These are phyloP conservation scores for Chaetura pelagica DNA, from an alignment of 2,113 vertebrate genomes.

Conservation along the genomic window DNA sequence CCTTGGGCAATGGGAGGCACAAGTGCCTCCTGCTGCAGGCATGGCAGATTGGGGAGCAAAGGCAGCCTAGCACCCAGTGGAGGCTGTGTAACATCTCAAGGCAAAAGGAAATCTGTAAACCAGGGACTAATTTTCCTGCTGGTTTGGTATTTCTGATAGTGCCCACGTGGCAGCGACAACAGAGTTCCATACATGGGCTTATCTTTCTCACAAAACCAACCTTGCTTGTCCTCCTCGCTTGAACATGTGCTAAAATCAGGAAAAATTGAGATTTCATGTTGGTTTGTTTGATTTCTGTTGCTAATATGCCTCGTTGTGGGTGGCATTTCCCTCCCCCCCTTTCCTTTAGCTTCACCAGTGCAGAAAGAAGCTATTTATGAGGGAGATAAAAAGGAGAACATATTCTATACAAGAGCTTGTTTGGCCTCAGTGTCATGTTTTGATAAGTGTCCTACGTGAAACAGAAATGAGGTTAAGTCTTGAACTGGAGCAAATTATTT, in stretches of 20 bases:
- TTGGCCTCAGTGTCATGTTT: neutral
- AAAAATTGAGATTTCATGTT: accelerated
- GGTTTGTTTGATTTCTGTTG: neutral
- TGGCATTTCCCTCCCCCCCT: neutral
- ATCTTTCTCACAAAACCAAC: neutral
- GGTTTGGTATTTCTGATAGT: neutral
- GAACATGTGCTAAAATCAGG: neutral
- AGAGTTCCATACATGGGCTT: accelerated
- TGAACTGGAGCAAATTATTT: conserved; percentile 8
- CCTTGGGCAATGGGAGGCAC: neutral
- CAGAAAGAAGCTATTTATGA: conserved; percentile 1
- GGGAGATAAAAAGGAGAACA: neutral
- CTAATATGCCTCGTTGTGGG: neutral
- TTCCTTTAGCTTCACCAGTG: neutral
- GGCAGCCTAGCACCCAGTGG: neutral
- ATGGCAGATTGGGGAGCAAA: neutral
- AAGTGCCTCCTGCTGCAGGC: neutral
- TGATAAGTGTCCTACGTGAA: neutral
- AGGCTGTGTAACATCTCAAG: accelerated
- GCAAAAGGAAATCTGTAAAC: neutral
- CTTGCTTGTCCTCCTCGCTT: neutral
- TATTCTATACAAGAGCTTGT: neutral
- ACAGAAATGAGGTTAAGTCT: neutral
- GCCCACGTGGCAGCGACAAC: neutral
- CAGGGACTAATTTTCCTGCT: neutral